Evolutionary conservation across 2,888 invertebrate species (phyloP).

Genomic region (Magallana nippona): DNA sequence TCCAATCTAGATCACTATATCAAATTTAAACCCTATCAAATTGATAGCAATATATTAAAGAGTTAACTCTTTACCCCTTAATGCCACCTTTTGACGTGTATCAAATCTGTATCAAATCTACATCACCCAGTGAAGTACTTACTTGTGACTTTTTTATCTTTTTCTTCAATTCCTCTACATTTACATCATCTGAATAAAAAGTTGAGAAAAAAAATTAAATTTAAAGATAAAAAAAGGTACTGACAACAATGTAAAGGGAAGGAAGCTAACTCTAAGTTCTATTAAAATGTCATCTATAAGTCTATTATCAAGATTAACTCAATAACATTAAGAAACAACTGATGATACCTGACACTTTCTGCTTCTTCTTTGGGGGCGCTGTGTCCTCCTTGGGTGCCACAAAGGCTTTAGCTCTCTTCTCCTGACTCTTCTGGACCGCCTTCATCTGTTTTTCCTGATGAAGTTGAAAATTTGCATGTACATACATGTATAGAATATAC

Average conservation of each 20-base stretch:
- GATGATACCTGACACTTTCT: constrained; percentile 38
- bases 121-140: constrained; percentile 14
- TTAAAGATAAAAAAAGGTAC: neutral
- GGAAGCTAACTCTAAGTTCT: too few species aligned
- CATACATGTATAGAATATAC: too few species aligned
- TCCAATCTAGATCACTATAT: too few species aligned
- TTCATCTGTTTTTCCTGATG: constrained; percentile 71
- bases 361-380: constrained; percentile 58
- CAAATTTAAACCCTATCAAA: too few species aligned
- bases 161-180: constrained; percentile 63
- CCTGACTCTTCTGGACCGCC: constrained; percentile 85
- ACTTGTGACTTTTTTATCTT: constrained; percentile 65
- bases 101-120: too few species aligned
- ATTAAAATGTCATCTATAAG: too few species aligned
- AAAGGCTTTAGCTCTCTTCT: constrained; percentile 89
- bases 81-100: too few species aligned
- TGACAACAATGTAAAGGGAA: neutral
- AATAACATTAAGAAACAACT: neutral
- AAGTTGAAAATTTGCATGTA: neutral
- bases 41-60: too few species aligned
- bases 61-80: too few species aligned
- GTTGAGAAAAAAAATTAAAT: neutral
- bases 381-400: constrained; percentile 84
- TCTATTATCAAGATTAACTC: too few species aligned
- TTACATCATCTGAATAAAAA: constrained; percentile 54